Base-by-base conservation (phyloP, 2,888 invertebrate species). In the Phyto melanocephala region DNA sequence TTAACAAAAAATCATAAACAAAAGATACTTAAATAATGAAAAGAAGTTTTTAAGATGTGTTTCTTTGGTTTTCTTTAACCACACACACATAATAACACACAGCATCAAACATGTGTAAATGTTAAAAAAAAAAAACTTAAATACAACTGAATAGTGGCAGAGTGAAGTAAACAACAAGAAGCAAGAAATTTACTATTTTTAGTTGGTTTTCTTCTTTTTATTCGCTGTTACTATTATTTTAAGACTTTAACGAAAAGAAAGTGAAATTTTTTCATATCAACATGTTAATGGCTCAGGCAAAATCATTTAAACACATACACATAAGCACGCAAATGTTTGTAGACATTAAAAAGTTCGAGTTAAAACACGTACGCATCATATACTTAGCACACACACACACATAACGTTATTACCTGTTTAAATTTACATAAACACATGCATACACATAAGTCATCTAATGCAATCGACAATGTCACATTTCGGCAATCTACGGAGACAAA, bases 231-330 rank as follows among this genome's bases (percentile, higher is more conserved):
- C 28, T 70, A 50, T 33, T 52, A 81, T 81, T 79, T 84, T 80
- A 80, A 85, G 87, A 87, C 86, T 87, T 86, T 86, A 65, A 54
- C 88, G 87, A 86, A 87, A 88, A 87, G 88, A 88, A 88, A 88
- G 88, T 88, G 88, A 88, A 88, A 89, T 86, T 88, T 86, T 33
- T 75, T 63, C 37, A 56, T 71, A 78, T 63, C 56, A 63, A 56
- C 71, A 71, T 71, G 78, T 65, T 78, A 71, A 78, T 45, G 63
- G 71, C 62, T 70, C 20, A 40, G 52, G 62, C 52, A 70, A 70
- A 52, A 37, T 22, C 33, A 63, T 54, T 54, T 42, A 74, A 33
- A 54, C 42, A 63, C n/a, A 22, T 13, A 50, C 10, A 56, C 52
- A n/a, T n/a, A 54, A 42, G 35, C 47, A 35, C 24, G 11, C 3